These are phyloP conservation scores for Limonius californicus DNA, from an alignment of 1,140 invertebrate species.

Conservation along the genomic window DNA sequence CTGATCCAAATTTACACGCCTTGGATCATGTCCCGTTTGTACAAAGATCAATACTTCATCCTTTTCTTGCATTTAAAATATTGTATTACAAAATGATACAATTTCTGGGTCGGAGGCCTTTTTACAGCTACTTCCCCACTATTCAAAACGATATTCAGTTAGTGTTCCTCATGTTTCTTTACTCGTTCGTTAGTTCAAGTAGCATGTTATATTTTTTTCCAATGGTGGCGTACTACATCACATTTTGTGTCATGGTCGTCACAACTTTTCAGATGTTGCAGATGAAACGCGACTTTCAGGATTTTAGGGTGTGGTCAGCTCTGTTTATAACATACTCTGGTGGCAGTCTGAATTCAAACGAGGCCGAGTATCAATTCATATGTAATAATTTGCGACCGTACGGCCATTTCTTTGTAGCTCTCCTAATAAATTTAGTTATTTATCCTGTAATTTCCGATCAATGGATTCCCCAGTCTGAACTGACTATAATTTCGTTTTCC, in stretches of 20 bases:
- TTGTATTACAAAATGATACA: slow-evolving; percentile 65
- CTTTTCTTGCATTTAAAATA: slow-evolving; percentile 63
- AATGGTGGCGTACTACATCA: slow-evolving; percentile 65
- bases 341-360: slow-evolving; percentile 64
- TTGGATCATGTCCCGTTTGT: slow-evolving; percentile 66
- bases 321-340: slow-evolving; percentile 68
- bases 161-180: slow-evolving; percentile 62
- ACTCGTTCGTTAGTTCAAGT: slow-evolving; percentile 59
- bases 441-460: slow-evolving; percentile 73
- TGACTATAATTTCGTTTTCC: slow-evolving; percentile 68
- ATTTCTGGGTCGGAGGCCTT: slow-evolving; percentile 56
- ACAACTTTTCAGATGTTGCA: slow-evolving; percentile 77
- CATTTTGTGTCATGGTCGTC: slow-evolving; percentile 68
- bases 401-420: slow-evolving; percentile 69
- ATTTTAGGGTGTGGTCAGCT: slow-evolving; percentile 76
- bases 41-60: slow-evolving; percentile 67
- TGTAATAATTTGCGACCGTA: slow-evolving; percentile 78
- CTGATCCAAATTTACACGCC: slow-evolving; percentile 59
- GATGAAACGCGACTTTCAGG: slow-evolving; percentile 65
- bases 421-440: slow-evolving; percentile 69
- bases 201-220: slow-evolving; percentile 65
- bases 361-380: slow-evolving; percentile 78
- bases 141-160: slow-evolving; percentile 60
- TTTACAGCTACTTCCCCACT: slow-evolving; percentile 50
- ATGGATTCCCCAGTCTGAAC: slow-evolving; percentile 78